Evolutionary conservation across 2,797 vertebrate species (phyloP).

Genomic region (Sebastes jordani): DNA sequence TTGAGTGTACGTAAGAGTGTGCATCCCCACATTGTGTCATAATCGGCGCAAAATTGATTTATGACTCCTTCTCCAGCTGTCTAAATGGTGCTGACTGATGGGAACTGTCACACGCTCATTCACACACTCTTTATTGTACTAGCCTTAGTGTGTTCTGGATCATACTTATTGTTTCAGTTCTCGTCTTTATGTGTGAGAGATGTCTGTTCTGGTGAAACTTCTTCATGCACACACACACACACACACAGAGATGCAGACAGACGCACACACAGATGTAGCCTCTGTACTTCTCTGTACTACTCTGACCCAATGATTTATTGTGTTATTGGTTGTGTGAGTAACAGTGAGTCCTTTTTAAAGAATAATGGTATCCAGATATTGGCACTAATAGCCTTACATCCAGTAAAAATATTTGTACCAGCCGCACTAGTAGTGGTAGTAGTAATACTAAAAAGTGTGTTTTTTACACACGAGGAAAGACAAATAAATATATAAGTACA

Average conservation of each 20-base stretch:
- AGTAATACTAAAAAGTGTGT: neutral
- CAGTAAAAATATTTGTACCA: neutral
- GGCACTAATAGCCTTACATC: neutral
- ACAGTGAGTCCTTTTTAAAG: neutral
- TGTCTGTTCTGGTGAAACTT: neutral
- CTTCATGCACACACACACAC: neutral
- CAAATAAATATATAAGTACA: neutral
- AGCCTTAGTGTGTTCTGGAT: neutral
- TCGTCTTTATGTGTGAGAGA: neutral
- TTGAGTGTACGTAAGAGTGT: neutral
- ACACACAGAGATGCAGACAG: too few species aligned
- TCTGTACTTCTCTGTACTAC: neutral
- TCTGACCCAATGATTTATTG: neutral
- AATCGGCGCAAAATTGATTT: constrained; percentile 74
- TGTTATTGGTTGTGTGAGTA: neutral
- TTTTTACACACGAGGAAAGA: neutral
- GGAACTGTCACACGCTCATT: constrained; percentile 59
- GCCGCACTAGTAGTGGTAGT: neutral
- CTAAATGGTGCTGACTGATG: constrained; percentile 76
- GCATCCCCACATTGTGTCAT: constrained; percentile 65
- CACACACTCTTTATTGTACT: constrained; percentile 1
- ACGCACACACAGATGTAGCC: too few species aligned
- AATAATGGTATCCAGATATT: neutral
- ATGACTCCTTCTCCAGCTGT: constrained; percentile 70
- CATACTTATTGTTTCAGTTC: neutral